These are phyloP conservation scores for Mormoops blainvillei DNA, from an alignment of 2,113 vertebrate genomes.

Conservation along the genomic window DNA sequence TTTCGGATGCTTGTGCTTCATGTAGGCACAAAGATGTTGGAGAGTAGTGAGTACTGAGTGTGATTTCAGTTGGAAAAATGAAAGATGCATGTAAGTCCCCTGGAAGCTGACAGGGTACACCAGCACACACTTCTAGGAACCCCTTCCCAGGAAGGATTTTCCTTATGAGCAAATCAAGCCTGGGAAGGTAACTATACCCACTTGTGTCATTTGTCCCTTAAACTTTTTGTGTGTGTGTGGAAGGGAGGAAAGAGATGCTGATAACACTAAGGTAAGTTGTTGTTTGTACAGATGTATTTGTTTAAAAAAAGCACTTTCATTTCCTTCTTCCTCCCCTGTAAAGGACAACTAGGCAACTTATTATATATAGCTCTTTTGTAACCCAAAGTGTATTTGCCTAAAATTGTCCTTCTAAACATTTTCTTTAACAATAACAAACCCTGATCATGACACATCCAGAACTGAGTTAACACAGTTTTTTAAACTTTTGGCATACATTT, in stretches of 20 bases:
- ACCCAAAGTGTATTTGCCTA: background rate
- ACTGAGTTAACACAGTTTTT: background rate
- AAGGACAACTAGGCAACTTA: background rate
- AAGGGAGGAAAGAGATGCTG: background rate
- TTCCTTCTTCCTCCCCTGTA: background rate
- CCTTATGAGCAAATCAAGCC: background rate
- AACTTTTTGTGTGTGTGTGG: background rate
- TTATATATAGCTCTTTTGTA: background rate
- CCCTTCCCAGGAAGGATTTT: background rate
- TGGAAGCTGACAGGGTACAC: background rate
- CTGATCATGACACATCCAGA: background rate
- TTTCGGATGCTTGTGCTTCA: background rate
- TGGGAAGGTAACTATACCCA: background rate
- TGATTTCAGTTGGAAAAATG: background rate
- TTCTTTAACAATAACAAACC: background rate
- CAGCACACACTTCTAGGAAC: background rate
- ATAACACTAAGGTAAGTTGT: background rate
- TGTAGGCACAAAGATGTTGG: background rate
- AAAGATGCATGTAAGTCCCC: background rate
- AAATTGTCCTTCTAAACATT: background rate
- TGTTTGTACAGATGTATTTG: constrained; percentile 45
- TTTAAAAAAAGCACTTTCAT: background rate
- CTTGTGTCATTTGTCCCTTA: background rate
- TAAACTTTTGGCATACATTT: background rate
- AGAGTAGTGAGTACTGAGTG: background rate